These are phyloP conservation scores for Ctenodactylus gundi DNA, from an alignment of 2,113 vertebrate species.

Conservation along the genomic window DNA sequence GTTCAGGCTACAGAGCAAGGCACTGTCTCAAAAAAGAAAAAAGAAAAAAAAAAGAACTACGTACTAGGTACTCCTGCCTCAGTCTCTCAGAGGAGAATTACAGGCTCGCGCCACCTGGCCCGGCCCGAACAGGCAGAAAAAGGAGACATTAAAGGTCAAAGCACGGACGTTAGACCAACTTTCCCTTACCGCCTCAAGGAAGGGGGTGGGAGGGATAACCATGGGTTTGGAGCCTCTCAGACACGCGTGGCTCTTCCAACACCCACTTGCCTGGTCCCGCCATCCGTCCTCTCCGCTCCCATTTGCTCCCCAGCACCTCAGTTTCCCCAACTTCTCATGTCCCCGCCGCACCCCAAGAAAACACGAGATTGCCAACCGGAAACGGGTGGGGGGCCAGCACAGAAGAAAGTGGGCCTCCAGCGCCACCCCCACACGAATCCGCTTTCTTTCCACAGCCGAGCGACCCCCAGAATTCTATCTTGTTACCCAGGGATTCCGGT, in stretches of 20 bases:
- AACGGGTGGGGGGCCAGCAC: rapidly evolving
- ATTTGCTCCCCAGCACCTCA: too few species aligned
- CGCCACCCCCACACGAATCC: not conserved
- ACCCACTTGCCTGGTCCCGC: not conserved
- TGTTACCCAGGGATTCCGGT: not conserved
- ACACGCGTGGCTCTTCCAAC: not conserved
- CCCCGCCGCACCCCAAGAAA: not conserved
- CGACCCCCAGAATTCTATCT: too few species aligned
- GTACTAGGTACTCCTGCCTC: not conserved
- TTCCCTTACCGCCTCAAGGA: too few species aligned
- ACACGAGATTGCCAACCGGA: not conserved
- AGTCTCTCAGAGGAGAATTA: not conserved
- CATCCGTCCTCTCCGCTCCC: not conserved
- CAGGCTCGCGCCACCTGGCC: not conserved
- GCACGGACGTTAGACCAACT: not conserved
- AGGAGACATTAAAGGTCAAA: not conserved
- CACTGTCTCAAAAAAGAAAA: too few species aligned
- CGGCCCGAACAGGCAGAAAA: not conserved
- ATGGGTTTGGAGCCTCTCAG: not conserved
- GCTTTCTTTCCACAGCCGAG: not conserved
- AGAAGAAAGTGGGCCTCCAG: not conserved
- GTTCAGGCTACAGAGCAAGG: too few species aligned
- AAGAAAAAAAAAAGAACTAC: too few species aligned
- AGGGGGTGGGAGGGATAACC: not conserved
- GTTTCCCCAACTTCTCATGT: rapidly evolving